Conservation (phyloP, 1,140 invertebrate species). For the Lasaia peninsularis region DNA sequence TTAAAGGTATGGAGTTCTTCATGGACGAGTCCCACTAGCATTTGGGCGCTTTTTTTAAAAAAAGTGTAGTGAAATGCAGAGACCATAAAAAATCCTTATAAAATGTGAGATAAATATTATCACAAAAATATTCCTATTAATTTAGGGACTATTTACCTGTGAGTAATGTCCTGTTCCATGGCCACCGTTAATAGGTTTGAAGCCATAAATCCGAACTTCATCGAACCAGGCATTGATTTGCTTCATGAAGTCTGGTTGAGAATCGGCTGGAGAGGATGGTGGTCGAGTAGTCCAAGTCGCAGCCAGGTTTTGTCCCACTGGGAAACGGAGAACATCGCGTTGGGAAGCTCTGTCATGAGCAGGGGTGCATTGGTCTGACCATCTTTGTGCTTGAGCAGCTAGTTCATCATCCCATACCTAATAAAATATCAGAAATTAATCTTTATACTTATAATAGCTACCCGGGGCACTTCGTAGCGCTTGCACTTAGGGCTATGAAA, state of each 20-base stretch:
- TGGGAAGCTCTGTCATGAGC: slow-evolving; percentile 81
- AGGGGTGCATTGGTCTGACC: slow-evolving; percentile 88
- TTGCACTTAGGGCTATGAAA: too few species aligned
- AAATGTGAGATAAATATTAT: too few species aligned
- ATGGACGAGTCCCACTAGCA: too few species aligned
- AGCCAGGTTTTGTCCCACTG: slow-evolving; percentile 90
- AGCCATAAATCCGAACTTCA: slow-evolving; percentile 86
- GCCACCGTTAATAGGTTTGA: slow-evolving; percentile 80
- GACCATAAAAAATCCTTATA: too few species aligned
- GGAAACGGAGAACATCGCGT: slow-evolving; percentile 82
- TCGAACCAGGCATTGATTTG: slow-evolving; percentile 89
- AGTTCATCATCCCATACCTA: slow-evolving; percentile 93
- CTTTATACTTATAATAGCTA: too few species aligned
- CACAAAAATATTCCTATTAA: neutral
- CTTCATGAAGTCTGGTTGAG: slow-evolving; percentile 83
- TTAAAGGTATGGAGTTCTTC: too few species aligned
- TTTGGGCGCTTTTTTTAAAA: too few species aligned
- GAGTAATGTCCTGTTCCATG: slow-evolving; percentile 88
- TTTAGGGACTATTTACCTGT: slow-evolving; percentile 77
- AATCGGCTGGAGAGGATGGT: slow-evolving; percentile 77
- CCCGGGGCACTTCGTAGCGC: too few species aligned
- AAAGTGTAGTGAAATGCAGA: too few species aligned
- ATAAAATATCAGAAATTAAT: neutral
- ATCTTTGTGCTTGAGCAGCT: slow-evolving; percentile 87
- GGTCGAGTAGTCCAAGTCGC: slow-evolving; percentile 86